Base-by-base conservation (phyloP, 1,140 invertebrate species). In the Leguminivora glycinivorella region DNA sequence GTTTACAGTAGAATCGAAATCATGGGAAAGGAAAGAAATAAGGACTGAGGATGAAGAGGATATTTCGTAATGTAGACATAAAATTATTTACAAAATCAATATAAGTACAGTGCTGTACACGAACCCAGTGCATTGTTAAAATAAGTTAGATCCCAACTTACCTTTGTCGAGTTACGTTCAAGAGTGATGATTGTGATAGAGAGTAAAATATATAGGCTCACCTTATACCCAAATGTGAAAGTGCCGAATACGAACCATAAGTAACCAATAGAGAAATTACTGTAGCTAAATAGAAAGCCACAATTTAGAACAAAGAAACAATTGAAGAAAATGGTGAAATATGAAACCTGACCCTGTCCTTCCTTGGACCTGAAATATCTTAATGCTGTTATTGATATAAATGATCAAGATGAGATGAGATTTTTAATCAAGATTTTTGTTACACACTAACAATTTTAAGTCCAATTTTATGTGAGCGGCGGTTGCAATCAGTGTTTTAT, bases 71-170 rank as follows among this genome's bases (percentile, higher is more conserved):
- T 43, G n/a, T 43, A 38, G n/a, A n/a, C 40, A 17, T 43, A 17
- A 22, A 9, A 22, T 22, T 52, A 52, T 52, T 22, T 52, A 52
- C 47, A 22, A 47, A 22, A 52, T 22, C 3, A 52, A 9, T 52
- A 52, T 2, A 52, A 22, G 7, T n/a, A 31, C 17, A 63, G 58
- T 63, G 58, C 58, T 63, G 58, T 63, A 31, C 58, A 63, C 58
- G 31, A 19, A 63, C 34, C 67, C n/a, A n/a, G 26, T 52, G 52
- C 40, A 26, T 56, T 6, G 10, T 43, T n/a, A 43, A n/a, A 69
- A 69, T 68, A 47, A n/a, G 29, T 68, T 68, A 68, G 19, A 68
- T 68, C 22, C 10, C 40, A 14, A 22, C 67, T 43, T 68, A 68
- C 67, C 34, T 43, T 43, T 10, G 34, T n/a, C 14, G 25, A 43